Conservation (phyloP, 2,113 vertebrate species). For the Myotis brandtii region DNA sequence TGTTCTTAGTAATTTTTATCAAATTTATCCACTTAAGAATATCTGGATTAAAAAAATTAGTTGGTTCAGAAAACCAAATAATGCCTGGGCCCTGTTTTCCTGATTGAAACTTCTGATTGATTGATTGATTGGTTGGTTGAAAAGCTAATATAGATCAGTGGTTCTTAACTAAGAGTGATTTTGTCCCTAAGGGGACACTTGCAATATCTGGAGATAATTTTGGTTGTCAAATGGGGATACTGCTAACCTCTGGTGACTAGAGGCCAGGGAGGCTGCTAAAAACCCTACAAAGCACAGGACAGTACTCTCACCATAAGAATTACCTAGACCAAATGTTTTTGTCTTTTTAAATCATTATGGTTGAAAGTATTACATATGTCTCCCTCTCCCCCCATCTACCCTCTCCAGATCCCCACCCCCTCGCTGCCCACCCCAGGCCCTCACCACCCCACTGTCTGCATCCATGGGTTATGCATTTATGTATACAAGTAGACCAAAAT, state of each 20-base stretch:
- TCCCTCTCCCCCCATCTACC: too few relatives aligned
- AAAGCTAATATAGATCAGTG: constrained; percentile 6
- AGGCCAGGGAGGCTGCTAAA: not conserved
- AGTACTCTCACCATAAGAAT: not conserved
- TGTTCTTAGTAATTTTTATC: not conserved
- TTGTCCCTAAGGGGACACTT: not conserved
- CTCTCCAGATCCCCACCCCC: too few relatives aligned
- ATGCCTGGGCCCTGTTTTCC: not conserved
- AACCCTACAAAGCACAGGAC: not conserved
- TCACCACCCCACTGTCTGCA: too few relatives aligned
- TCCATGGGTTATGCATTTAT: too few relatives aligned
- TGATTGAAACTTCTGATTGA: not conserved
- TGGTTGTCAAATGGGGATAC: not conserved
- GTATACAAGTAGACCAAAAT: not conserved
- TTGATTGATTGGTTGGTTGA: not conserved
- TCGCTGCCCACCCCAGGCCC: too few relatives aligned
- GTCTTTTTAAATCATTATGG: too few relatives aligned
- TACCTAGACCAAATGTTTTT: not conserved
- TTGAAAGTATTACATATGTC: too few relatives aligned
- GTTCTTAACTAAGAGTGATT: not conserved
- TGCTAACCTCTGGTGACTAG: not conserved
- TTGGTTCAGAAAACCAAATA: constrained; percentile 53
- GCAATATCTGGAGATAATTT: constrained; percentile 5
- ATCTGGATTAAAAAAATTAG: constrained; percentile 14
- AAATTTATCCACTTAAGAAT: not conserved